A percentile compares a stretch with the other conserved stretches of the same genome.
Conservation (phyloP, 2,888 invertebrate species). For the Onchidella celtica region DNA sequence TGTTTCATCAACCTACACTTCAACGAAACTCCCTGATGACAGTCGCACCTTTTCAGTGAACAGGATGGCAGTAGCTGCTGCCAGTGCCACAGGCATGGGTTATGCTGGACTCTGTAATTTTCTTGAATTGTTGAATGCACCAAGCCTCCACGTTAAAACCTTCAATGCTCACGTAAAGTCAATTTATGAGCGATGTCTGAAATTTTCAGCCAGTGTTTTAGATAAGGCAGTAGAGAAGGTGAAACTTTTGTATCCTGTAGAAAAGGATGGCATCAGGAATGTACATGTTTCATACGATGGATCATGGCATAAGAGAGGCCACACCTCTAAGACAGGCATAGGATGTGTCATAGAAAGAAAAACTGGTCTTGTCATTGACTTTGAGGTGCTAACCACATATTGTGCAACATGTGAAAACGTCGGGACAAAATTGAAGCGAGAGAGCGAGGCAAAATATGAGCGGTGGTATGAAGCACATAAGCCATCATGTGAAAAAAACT, state of each 20-base stretch:
- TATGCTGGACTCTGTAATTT: slow-evolving; percentile 6
- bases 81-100: slow-evolving; percentile 1
- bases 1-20: background rate
- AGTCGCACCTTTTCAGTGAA: background rate
- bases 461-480: slow-evolving; percentile 15
- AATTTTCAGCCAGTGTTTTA: background rate
- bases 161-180: background rate
- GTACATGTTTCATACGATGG: slow-evolving; percentile 33
- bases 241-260: background rate
- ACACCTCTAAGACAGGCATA: slow-evolving; percentile 34
- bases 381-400: background rate
- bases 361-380: slow-evolving; percentile 22
- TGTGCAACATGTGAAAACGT: slow-evolving; percentile 4
- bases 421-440: slow-evolving; percentile 8
- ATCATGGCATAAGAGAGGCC: slow-evolving; percentile 25
- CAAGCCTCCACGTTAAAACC: background rate
- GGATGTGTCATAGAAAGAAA: slow-evolving; percentile 18
- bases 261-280: background rate
- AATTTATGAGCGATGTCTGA: background rate
- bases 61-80: slow-evolving; percentile 2
- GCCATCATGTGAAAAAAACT: background rate
- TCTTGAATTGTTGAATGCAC: background rate
- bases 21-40: background rate
- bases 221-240: background rate
- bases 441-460: background rate